Conservation (phyloP, 1,140 invertebrate genomes). For the Megalonaias nervosa region DNA sequence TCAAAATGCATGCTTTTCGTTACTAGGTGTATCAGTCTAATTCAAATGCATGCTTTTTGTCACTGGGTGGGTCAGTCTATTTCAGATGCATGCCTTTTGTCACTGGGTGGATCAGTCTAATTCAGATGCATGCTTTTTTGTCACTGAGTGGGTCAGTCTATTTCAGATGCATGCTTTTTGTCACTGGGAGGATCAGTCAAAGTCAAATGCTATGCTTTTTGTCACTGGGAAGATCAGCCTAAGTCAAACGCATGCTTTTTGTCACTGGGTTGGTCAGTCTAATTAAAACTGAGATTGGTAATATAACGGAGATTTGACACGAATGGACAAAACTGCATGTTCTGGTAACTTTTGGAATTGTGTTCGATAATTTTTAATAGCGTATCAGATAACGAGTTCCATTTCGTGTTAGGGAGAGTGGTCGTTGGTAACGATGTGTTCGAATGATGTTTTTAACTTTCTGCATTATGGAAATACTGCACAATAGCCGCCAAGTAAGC, state of each 20-base stretch:
- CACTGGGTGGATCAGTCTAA: not conserved
- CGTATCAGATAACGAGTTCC: no score
- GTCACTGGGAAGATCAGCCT: not conserved
- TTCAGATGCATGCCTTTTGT: not conserved
- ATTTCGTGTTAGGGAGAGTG: no score
- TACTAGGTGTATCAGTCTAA: conserved; percentile 4
- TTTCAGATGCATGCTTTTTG: not conserved
- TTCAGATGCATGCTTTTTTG: conserved; percentile 19
- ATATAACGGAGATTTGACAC: no score
- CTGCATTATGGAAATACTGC: no score
- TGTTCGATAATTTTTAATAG: no score
- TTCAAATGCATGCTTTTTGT: conserved; percentile 10
- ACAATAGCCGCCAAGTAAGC: no score
- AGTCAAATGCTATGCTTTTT: conserved; percentile 10
- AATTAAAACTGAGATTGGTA: not conserved
- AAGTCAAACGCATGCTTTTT: not conserved
- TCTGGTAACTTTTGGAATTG: no score
- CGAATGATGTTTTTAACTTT: no score
- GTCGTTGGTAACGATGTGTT: no score
- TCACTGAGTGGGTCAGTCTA: conserved; percentile 25
- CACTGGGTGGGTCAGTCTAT: not conserved
- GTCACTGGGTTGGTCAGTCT: not conserved
- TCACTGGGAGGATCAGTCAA: conserved; percentile 4
- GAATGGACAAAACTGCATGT: no score
- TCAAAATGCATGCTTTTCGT: not conserved